phyloP scores from a whole-genome alignment of 2,797 vertebrate species.

The Aselliscus stoliczkanus region DNA sequence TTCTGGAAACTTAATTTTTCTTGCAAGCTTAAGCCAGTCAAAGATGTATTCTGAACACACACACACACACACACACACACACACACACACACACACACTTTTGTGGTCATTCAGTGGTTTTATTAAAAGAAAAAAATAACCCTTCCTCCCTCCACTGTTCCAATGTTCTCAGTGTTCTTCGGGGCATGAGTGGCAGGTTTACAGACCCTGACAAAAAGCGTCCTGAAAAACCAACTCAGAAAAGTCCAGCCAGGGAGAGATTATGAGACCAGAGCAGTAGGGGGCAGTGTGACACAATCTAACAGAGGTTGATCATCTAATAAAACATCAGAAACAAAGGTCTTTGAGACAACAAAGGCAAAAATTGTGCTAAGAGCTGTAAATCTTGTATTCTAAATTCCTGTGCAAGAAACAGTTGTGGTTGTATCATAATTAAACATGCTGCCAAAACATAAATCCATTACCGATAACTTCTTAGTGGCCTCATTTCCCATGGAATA shows the following conservation, averaged over 20 bases:
- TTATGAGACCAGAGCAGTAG: conserved; percentile 71
- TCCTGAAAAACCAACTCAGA: background rate
- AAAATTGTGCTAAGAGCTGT: conserved; percentile 54
- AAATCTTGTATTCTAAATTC: conserved; percentile 60
- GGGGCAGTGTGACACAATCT: conserved; percentile 80
- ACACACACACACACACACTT: background rate
- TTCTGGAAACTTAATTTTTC: conserved; percentile 64
- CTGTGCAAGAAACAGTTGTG: conserved; percentile 61
- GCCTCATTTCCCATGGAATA: conserved; percentile 46
- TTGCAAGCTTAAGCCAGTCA: conserved; percentile 24
- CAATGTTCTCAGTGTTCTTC: background rate
- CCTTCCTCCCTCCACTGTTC: background rate
- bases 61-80: background rate
- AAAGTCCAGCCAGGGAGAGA: background rate
- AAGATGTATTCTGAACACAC: conserved; percentile 49
- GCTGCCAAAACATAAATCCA: conserved; percentile 64
- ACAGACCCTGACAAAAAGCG: background rate
- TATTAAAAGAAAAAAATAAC: conserved; percentile 33
- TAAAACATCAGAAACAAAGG: conserved; percentile 33
- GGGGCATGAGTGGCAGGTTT: background rate
- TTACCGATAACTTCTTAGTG: conserved; percentile 59
- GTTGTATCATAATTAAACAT: conserved; percentile 73
- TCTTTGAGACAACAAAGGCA: conserved; percentile 77
- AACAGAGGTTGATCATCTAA: background rate
- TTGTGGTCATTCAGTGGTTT: conserved; percentile 7